Evolutionary conservation across 2,888 invertebrate species (phyloP).

Genomic region (Tetranychus piercei): DNA sequence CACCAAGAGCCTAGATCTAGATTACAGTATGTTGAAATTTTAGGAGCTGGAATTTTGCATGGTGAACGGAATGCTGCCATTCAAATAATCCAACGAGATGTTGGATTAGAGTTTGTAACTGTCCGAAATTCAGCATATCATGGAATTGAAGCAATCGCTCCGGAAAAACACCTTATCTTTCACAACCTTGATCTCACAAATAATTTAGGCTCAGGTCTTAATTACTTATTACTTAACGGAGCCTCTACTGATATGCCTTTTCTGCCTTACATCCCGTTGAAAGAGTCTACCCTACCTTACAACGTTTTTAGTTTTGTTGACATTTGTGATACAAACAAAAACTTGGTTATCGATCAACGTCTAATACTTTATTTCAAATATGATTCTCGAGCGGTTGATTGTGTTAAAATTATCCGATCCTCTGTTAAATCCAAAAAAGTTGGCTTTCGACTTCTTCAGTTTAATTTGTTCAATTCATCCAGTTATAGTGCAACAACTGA

Average conservation of each 20-base stretch:
- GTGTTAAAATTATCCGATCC: slow-evolving; percentile 86
- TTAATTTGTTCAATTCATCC: slow-evolving; percentile 74
- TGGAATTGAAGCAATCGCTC: slow-evolving; percentile 76
- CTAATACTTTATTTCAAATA: slow-evolving; percentile 88
- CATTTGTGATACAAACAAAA: slow-evolving; percentile 86
- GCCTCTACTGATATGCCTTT: slow-evolving; percentile 54
- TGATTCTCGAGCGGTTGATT: slow-evolving; percentile 84
- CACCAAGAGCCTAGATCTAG: slow-evolving; percentile 18
- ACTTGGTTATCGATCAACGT: slow-evolving; percentile 68
- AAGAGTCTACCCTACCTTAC: slow-evolving; percentile 57
- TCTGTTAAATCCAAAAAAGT: slow-evolving; percentile 64
- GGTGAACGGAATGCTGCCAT: slow-evolving; percentile 83
- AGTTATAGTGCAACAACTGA: slow-evolving; percentile 59
- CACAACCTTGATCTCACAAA: slow-evolving; percentile 46
- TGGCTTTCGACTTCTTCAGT: slow-evolving; percentile 71
- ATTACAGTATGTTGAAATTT: slow-evolving; percentile 47
- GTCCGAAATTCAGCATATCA: slow-evolving; percentile 69
- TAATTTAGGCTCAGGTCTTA: slow-evolving; percentile 73
- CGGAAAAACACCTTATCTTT: slow-evolving; percentile 55
- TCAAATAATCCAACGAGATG: slow-evolving; percentile 70
- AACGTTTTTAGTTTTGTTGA: slow-evolving; percentile 81
- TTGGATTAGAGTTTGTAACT: slow-evolving; percentile 57
- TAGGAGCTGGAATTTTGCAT: slow-evolving; percentile 83
- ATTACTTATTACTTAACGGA: slow-evolving; percentile 71
- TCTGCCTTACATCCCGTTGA: slow-evolving; percentile 67